Percentiles rank a stretch among this genome's conserved stretches.
Evolutionary conservation across 2,113 vertebrate species (phyloP).

Genomic region (Craseonycteris thonglongyai): DNA sequence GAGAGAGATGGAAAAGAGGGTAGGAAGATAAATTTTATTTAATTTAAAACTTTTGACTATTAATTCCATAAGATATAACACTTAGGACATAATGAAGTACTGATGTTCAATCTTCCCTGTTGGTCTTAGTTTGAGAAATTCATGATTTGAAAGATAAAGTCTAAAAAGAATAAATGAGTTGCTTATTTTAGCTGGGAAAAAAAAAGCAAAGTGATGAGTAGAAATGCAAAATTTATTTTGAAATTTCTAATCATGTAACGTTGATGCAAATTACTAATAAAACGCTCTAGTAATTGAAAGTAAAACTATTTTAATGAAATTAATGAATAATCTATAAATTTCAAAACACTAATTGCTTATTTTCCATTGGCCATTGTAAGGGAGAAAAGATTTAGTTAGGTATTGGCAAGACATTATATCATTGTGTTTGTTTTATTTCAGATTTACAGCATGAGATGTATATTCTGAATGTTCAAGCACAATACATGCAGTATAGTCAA

Average conservation of each 20-base stretch:
- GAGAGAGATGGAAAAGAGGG: not conserved
- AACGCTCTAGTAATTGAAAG: not conserved
- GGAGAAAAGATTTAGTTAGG: not conserved
- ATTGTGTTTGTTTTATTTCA: not conserved
- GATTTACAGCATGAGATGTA: not conserved
- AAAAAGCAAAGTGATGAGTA: not conserved
- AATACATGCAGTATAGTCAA: not conserved
- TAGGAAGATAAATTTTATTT: not conserved
- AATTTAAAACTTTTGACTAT: not conserved
- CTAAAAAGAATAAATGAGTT: not conserved
- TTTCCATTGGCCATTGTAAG: not conserved
- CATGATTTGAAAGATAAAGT: not conserved
- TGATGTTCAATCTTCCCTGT: not conserved
- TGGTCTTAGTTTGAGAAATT: not conserved
- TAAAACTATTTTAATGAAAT: not conserved
- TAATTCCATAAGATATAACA: not conserved
- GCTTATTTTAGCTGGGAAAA: not conserved
- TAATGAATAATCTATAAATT: not conserved
- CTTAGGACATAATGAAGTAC: not conserved
- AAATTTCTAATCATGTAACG: not conserved
- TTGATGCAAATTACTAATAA: not conserved
- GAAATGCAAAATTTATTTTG: not conserved
- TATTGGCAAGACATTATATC: not conserved
- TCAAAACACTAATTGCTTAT: slow-evolving; percentile 9
- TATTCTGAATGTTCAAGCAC: not conserved